Base-by-base conservation (phyloP, 1,140 invertebrate species). In the Penaeus chinensis region DNA sequence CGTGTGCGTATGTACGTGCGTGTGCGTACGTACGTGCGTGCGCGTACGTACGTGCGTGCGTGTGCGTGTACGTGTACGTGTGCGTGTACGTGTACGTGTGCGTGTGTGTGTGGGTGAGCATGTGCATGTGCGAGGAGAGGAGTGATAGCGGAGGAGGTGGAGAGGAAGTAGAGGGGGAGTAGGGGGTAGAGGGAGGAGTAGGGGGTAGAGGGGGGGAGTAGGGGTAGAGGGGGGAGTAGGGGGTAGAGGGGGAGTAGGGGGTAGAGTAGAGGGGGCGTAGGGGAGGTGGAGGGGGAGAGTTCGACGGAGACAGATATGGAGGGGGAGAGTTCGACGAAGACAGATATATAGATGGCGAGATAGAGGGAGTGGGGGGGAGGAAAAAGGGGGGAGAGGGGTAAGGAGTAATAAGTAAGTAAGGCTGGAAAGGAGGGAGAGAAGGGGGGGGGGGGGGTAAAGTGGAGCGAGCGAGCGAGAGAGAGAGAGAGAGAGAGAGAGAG, bases 381-480 rank as follows among this genome's bases (percentile, higher is more conserved):
- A 16, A 32, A 22, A 16, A 76, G 27, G 71, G 13, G 19, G 32
- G 71, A 76, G 32, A 24, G 11, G 71, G 32, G 32, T 76, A 11
- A 76, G 71, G 32, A 16, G 19, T 22, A 76, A 27, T 69, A 22
- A 22, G 66, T 10, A 69, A 22, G 32, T 74, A 74, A 16, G 27
- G 42, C n/a, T 74, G 16, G 16, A 16, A 18, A 74, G 16, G 27
- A 20, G 27, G 27, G 20, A 4, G 27, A 74, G 16, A 32, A n/a
- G 37, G 20, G 20, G 8, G 37, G 69, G 37, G 69, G 37, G 69
- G 37, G 69, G 37, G 69, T 24, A 32, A 71, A 32, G 37, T n/a
- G 37, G 69, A 71, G 69, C n/a, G 69, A 71, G 69, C n/a, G 69
- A 71, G 69, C n/a, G 69, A 71, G 69, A 71, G 69, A 71, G 69